phyloP scores from a whole-genome alignment of 2,797 vertebrate species.

The Menidia menidia region DNA sequence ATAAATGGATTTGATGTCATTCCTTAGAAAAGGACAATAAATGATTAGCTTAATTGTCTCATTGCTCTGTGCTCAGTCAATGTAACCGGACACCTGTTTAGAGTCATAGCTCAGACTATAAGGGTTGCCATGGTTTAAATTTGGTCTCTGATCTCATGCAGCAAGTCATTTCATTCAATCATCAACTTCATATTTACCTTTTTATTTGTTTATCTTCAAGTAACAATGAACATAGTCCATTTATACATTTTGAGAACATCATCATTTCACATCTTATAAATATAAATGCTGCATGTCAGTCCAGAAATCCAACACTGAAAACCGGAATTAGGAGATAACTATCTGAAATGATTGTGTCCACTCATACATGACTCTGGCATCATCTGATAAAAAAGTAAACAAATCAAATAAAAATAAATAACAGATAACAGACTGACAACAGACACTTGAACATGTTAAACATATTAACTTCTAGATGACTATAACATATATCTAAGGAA shows the following conservation, averaged over 20 bases:
- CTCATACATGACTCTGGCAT: not conserved
- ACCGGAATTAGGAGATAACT: not conserved
- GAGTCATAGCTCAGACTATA: slow-evolving; percentile 10
- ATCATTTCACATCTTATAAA: not conserved
- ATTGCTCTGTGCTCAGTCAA: slow-evolving; percentile 16
- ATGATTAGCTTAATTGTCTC: slow-evolving; percentile 47
- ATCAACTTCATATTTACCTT: no score
- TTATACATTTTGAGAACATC: not conserved
- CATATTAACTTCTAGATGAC: not conserved
- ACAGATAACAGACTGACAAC: not conserved
- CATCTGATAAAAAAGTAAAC: not conserved
- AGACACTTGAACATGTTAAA: not conserved
- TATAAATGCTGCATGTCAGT: not conserved
- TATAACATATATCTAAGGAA: not conserved
- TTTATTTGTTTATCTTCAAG: not conserved
- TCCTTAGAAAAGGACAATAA: slow-evolving; percentile 30
- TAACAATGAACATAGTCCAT: not conserved
- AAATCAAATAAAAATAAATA: not conserved
- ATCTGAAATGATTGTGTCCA: not conserved
- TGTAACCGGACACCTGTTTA: slow-evolving; percentile 26
- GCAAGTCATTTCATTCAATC: no score
- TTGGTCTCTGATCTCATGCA: no score
- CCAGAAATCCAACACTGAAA: not conserved
- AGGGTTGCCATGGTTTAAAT: no score
- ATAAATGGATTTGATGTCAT: slow-evolving; percentile 43